phyloP scores from a whole-genome alignment of 92 coral and sea anemone species.

The Palythoa caribaeorum region DNA sequence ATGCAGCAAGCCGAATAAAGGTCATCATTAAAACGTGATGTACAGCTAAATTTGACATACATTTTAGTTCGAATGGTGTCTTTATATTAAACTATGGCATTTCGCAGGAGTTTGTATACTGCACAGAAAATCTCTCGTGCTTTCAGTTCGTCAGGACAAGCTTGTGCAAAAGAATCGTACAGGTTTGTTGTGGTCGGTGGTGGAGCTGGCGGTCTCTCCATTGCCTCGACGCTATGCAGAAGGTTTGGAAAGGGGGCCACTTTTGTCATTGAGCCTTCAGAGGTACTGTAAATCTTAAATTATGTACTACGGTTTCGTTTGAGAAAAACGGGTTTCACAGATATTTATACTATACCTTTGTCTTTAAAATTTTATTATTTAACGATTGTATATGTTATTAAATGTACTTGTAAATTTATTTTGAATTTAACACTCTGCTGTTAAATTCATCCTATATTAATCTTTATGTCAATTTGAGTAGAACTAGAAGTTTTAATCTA shows the following conservation, averaged over 20 bases:
- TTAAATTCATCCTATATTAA: too few relatives aligned
- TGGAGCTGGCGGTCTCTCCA: constrained; percentile 90
- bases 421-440: too few relatives aligned
- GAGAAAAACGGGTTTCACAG: background rate
- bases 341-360: too few relatives aligned
- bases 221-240: constrained; percentile 82
- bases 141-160: constrained; percentile 71
- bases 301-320: background rate
- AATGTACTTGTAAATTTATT: too few relatives aligned
- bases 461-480: too few relatives aligned
- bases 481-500: too few relatives aligned
- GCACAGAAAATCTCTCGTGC: constrained; percentile 48
- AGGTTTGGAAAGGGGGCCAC: constrained; percentile 82
- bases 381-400: too few relatives aligned
- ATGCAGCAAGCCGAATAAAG: background rate
- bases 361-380: too few relatives aligned
- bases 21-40: background rate
- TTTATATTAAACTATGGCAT: background rate
- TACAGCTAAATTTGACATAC: background rate
- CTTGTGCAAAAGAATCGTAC: constrained; percentile 55
- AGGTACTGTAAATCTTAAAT: constrained; percentile 60
- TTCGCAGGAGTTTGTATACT: constrained; percentile 25
- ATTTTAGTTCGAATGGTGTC: background rate
- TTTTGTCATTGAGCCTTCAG: constrained; percentile 92
- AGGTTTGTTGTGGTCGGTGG: constrained; percentile 98